Percentiles rank a stretch among this genome's conserved stretches.
Conservation (phyloP, 2,888 invertebrate species). For the Rhingia campestris region DNA sequence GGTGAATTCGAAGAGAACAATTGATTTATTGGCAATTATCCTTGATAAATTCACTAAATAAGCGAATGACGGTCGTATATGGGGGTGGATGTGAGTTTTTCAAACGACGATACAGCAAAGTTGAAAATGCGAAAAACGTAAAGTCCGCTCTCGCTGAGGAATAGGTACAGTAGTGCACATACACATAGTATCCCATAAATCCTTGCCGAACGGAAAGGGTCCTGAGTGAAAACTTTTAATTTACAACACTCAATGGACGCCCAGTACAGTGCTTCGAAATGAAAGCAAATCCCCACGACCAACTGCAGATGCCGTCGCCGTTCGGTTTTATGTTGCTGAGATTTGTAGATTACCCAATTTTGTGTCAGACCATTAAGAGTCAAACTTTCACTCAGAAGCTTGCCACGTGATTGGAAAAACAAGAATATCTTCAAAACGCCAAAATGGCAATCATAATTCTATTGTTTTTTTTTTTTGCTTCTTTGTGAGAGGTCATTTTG, state of each 20-base stretch:
- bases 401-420: conserved; percentile 57
- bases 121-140: conserved; percentile 68
- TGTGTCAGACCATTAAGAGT: conserved; percentile 5
- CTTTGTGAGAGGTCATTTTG: not conserved
- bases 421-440: conserved; percentile 26
- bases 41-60: conserved; percentile 76
- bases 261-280: conserved; percentile 9
- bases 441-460: conserved; percentile 59
- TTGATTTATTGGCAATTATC: conserved; percentile 78
- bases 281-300: conserved; percentile 12
- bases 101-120: conserved; percentile 31
- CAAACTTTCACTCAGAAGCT: conserved; percentile 37
- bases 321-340: conserved; percentile 47
- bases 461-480: conserved; percentile 21
- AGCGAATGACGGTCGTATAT: conserved; percentile 31
- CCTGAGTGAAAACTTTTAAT: conserved; percentile 74
- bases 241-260: conserved; percentile 71
- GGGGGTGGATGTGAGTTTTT: conserved; percentile 11
- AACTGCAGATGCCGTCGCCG: conserved; percentile 55
- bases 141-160: conserved; percentile 40
- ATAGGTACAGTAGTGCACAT: conserved; percentile 51
- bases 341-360: conserved; percentile 30
- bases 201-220: conserved; percentile 49
- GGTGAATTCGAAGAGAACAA: conserved; percentile 68
- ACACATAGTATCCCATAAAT: conserved; percentile 63